Percentiles rank a stretch among this genome's conserved stretches.
These are phyloP conservation scores for Albula goreensis DNA, from an alignment of 2,113 vertebrate genomes.

Conservation along the genomic window DNA sequence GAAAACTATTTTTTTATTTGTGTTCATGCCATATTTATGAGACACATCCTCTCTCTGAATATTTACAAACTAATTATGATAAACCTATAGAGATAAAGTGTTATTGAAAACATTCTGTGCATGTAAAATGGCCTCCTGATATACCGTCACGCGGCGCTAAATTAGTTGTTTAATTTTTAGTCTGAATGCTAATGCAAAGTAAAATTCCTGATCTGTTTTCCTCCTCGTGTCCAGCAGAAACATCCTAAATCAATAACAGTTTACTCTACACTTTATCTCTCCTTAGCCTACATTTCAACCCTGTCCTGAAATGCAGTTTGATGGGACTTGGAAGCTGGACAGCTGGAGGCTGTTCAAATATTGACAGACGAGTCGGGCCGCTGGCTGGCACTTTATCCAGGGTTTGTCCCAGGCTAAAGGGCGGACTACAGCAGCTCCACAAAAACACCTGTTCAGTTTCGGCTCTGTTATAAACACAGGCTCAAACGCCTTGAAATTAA, in stretches of 20 bases:
- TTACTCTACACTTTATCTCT: slow-evolving; percentile 6
- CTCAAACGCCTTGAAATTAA: background rate
- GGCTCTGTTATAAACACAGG: background rate
- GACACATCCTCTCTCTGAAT: background rate
- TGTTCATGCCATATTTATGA: background rate
- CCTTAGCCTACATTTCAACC: slow-evolving; percentile 1
- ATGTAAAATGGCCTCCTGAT: background rate
- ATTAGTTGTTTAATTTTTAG: slow-evolving; percentile 9
- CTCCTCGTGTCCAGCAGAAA: background rate
- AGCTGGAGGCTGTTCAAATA: background rate
- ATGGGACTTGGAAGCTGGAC: background rate
- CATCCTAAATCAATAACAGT: slow-evolving; percentile 20
- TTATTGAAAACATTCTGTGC: background rate
- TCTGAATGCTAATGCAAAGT: background rate
- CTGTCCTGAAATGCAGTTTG: background rate
- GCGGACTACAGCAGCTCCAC: background rate
- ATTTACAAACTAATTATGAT: background rate
- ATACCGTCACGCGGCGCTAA: background rate
- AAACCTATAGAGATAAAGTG: background rate
- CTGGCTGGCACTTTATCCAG: background rate
- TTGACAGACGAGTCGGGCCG: background rate
- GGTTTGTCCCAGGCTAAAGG: background rate
- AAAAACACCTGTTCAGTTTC: background rate
- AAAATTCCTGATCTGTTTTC: background rate
- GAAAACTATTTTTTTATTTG: background rate